Percentiles rank a stretch among this genome's conserved stretches.
Conservation (phyloP, 2,797 vertebrate species). For the Pantherophis alleghaniensis region DNA sequence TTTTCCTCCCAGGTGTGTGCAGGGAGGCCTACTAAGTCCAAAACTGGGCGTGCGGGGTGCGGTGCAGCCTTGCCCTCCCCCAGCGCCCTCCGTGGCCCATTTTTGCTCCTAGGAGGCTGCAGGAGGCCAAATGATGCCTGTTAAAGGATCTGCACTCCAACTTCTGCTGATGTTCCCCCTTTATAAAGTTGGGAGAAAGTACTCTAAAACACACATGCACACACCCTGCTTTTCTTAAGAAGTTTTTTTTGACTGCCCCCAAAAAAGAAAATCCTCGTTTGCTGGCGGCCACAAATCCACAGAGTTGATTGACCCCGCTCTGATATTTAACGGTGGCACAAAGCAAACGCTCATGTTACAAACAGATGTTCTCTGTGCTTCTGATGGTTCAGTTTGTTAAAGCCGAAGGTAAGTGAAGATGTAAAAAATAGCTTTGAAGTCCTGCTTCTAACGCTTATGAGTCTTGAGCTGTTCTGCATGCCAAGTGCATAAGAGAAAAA, state of each 20-base stretch:
- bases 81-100: too few relatives aligned
- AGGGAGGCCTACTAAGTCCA: too few relatives aligned
- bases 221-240: background rate
- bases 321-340: slow-evolving; percentile 58
- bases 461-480: too few relatives aligned
- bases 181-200: slow-evolving; percentile 22
- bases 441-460: too few relatives aligned
- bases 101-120: too few relatives aligned
- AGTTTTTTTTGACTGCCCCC: slow-evolving; percentile 57
- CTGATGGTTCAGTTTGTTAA: slow-evolving; percentile 2
- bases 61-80: too few relatives aligned
- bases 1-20: too few relatives aligned
- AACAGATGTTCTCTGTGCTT: slow-evolving; percentile 10
- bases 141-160: background rate
- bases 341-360: slow-evolving; percentile 61
- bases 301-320: slow-evolving; percentile 50
- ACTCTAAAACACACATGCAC: too few relatives aligned
- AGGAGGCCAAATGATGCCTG: too few relatives aligned
- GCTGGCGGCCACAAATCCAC: slow-evolving; percentile 51
- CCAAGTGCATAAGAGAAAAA: background rate
- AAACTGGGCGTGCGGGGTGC: accelerated
- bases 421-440: slow-evolving; percentile 5
- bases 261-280: background rate
- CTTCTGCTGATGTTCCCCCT: background rate
- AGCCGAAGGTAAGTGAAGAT: background rate